Base-by-base conservation (phyloP, 2,113 vertebrate species). In the Corynorhinus townsendii region DNA sequence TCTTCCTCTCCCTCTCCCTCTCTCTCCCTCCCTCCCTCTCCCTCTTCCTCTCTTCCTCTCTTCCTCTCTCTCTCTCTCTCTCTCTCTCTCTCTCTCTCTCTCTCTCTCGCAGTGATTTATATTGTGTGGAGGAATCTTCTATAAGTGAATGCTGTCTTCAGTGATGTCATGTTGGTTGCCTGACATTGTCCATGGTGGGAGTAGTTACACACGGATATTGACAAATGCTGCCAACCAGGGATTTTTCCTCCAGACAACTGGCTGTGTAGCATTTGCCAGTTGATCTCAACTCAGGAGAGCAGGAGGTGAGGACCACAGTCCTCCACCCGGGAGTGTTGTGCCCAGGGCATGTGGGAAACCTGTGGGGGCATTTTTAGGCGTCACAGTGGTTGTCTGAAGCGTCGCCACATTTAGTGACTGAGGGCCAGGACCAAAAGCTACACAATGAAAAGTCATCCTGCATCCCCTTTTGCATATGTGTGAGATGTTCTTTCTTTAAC, bases 351-450 rank as follows among this genome's bases (percentile, higher is more conserved):
- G 38, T 7, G 5, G 64, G 72, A 43, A 35, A 24, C 35, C 43
- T 0, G 2, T 3, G 40, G 28, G 56, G n/a, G 3, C 2, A 0
- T 43, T 35, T 33, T 86, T 11, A 12, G 20, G 62, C 19, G 15
- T 64, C 35, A 66, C 64, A 30, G 0, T 38, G 35, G 79, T 12
- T 8, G 9, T 87, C 49, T 0, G 2, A 40, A 19, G 38, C 33
- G 14, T 7, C n/a, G 7, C 14, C 33, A n/a, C 83, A 5, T 28
- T 73, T 20, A n/a, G 47, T 3, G 47, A 2, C 45, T 22, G 26
- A 81, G 35, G 12, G 19, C 26, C 11, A 3, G 33, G 17, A 16
- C 16, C 28, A 73, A 22, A 30, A 43, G 40, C 10, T 30, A 62
- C 8, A 22, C 3, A 1, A 26, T 4, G 28, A 66, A 62, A 33